Evolutionary conservation across 2,113 vertebrate genomes (phyloP), one percentile per base, ranked within the genome.

Genomic region (Catagonus wagneri): DNA sequence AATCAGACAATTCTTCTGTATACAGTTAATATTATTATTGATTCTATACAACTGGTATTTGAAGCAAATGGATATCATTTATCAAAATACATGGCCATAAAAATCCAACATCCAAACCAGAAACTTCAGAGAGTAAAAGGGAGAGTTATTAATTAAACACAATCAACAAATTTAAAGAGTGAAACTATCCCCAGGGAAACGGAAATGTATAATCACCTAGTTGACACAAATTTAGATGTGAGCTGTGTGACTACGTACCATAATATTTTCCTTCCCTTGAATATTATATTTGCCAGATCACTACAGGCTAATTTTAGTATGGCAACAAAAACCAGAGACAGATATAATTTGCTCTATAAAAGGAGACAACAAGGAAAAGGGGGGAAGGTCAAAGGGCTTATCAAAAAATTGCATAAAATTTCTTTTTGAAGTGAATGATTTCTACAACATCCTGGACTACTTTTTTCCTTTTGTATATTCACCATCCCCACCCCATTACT

Each of bases 301-400:
- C 60, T 23, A 66, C 29, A 14, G 15, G 60, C 58, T 96, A 94
- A 72, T 44, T 94, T 81, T 88, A 96, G 72, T 83, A 58, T 83
- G 44, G 69, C 74, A 97, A 93, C 36, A 66, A 95, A 95, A 85
- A 80, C 88, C 39, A 89, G 14, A 72, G 7, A 90, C 68, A 93
- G 34, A 63, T 20, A 85, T 29, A 85, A 50, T 90, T 72, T 78
- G 16, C 61, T 94, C 58, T 85, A 74, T 39, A 69, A 89, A 95
- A 15, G 60, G 25, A 80, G 44, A 50, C 27, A 14, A 90, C 74
- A 34, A 4, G 27, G 54, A 22, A n/a, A 58, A 50, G 9, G 10
- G n/a, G 32, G 56, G 34, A 86, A 79, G 27, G 74, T n/a, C 83
- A 86, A 92, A 61, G 54, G 23, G 6, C 65, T 78, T 68, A 9